Conservation (phyloP, 2,113 vertebrate species). For the Neodon shergylaensis region DNA sequence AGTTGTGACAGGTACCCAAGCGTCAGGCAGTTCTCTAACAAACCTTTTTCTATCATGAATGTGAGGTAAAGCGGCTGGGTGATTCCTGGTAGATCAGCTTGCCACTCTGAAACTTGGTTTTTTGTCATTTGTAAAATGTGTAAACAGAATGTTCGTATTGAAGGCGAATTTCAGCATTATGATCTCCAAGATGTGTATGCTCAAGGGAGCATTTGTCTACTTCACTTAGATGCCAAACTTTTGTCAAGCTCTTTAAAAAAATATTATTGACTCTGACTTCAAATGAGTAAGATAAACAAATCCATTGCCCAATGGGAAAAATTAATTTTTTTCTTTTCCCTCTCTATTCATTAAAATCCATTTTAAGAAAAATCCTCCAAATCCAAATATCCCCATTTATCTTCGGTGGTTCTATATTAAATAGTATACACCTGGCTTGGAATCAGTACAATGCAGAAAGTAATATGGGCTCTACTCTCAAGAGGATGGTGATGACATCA, state of each 20-base stretch:
- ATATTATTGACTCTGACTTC: constrained; percentile 46
- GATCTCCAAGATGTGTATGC: constrained; percentile 18
- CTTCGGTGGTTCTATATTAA: background rate
- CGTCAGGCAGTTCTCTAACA: background rate
- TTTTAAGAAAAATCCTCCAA: constrained; percentile 43
- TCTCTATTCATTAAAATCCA: background rate
- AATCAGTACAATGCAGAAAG: background rate
- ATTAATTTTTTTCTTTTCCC: background rate
- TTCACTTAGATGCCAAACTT: constrained; percentile 41
- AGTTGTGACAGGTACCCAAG: background rate
- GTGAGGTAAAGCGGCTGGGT: background rate
- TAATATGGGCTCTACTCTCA: background rate
- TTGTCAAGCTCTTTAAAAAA: background rate
- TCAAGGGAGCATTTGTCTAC: background rate
- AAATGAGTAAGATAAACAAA: constrained; percentile 63
- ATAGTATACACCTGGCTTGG: background rate
- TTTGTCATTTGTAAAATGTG: constrained; percentile 23
- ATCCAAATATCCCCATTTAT: background rate
- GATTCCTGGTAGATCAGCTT: background rate
- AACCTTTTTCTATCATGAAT: background rate
- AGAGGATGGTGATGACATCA: background rate
- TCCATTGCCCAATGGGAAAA: background rate
- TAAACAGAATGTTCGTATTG: background rate
- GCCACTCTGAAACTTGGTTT: background rate
- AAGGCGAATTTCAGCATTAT: constrained; percentile 6